These are phyloP conservation scores for Arenaria interpres DNA, from an alignment of 2,113 vertebrate species.

Conservation along the genomic window DNA sequence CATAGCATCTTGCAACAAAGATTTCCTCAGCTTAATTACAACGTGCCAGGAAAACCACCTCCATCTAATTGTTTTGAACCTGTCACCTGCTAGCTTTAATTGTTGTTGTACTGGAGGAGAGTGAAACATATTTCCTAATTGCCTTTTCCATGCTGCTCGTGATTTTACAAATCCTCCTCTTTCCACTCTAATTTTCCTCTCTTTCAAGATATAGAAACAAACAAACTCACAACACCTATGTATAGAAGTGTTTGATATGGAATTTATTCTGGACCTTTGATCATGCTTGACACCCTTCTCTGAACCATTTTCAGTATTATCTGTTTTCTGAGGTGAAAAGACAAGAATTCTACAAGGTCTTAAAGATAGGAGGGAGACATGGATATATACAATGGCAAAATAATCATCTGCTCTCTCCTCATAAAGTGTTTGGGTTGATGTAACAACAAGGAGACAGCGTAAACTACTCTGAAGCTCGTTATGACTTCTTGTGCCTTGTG, in stretches of 20 bases:
- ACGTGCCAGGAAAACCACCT: background rate
- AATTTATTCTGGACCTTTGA: background rate
- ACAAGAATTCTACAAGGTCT: background rate
- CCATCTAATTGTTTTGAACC: background rate
- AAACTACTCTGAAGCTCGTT: background rate
- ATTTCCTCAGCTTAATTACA: background rate
- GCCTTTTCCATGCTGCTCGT: background rate
- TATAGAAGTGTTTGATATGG: background rate
- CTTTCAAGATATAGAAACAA: background rate
- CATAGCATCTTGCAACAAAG: background rate
- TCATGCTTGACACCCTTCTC: background rate
- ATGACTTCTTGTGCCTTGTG: background rate
- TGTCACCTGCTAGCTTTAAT: background rate
- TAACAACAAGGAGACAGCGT: background rate
- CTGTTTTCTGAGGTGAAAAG: background rate
- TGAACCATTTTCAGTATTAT: background rate
- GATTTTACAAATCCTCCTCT: background rate
- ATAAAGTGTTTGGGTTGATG: background rate
- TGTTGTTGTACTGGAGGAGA: background rate
- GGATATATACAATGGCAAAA: background rate
- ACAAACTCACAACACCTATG: background rate
- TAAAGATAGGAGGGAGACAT: background rate
- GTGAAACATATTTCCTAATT: background rate
- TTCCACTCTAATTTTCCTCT: background rate
- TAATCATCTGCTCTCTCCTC: background rate